Conservation (phyloP, 2,888 invertebrate genomes). For the Sclerodermus sp. region DNA sequence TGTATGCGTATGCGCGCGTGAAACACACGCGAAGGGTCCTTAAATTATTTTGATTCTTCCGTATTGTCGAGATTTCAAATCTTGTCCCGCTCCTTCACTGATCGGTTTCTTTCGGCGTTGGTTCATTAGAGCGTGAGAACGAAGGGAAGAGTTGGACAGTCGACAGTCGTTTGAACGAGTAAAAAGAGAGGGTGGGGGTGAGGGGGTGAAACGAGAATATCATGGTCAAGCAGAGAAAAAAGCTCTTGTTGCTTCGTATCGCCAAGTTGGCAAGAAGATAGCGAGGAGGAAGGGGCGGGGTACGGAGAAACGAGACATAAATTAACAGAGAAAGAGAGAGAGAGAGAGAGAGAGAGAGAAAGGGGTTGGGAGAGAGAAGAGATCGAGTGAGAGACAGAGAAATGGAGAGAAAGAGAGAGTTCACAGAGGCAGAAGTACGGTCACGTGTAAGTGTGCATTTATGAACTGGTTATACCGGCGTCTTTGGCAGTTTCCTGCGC, state of each 20-base stretch:
- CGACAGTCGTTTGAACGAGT: slow-evolving; percentile 4
- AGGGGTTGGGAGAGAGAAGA: slow-evolving; percentile 5
- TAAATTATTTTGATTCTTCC: too few species aligned
- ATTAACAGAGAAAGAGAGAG: slow-evolving; percentile 6
- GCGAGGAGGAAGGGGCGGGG: slow-evolving; percentile 2
- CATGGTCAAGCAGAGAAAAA: background rate
- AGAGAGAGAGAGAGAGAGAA: background rate
- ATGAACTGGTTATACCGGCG: slow-evolving; percentile 81
- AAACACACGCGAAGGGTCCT: too few species aligned
- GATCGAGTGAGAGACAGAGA: slow-evolving; percentile 28
- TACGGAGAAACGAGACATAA: slow-evolving; percentile 5
- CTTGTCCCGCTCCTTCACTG: too few species aligned
- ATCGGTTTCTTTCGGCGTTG: too few species aligned
- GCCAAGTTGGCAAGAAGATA: slow-evolving; percentile 1
- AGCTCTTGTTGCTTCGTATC: background rate
- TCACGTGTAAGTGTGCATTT: slow-evolving; percentile 64
- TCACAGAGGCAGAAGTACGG: slow-evolving; percentile 63
- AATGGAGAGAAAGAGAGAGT: slow-evolving; percentile 50
- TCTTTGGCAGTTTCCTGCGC: slow-evolving; percentile 93
- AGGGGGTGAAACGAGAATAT: slow-evolving; percentile 16
- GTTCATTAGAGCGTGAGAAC: slow-evolving; percentile 10
- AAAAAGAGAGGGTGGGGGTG: slow-evolving; percentile 9
- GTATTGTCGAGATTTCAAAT: too few species aligned
- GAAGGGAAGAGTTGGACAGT: slow-evolving; percentile 5
- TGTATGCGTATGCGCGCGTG: too few species aligned